Percentiles rank a stretch among this genome's conserved stretches.
These are phyloP conservation scores for Tamandua tetradactyla DNA, from an alignment of 2,797 vertebrate genomes.

Conservation along the genomic window DNA sequence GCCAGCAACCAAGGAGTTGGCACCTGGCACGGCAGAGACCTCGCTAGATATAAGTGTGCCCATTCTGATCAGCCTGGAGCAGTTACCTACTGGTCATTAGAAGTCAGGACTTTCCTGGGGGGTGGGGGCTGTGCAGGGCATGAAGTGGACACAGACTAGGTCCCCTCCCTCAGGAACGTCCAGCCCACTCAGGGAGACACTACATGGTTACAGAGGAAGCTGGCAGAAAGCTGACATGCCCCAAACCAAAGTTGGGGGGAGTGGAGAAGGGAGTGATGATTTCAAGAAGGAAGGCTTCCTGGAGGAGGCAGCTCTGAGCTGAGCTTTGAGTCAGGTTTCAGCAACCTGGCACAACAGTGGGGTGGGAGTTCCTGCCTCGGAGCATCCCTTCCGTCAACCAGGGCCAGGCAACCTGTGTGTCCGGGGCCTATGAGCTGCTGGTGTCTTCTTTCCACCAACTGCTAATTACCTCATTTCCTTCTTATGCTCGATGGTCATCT, in stretches of 20 bases:
- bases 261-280: neutral
- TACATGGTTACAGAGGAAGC: neutral
- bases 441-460: conserved; percentile 65
- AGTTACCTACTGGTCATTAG: neutral
- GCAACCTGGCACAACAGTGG: neutral
- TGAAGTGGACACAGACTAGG: neutral
- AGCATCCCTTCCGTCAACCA: neutral
- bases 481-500: conserved; percentile 61
- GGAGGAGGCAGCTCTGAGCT: neutral
- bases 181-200: neutral
- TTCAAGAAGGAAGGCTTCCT: neutral
- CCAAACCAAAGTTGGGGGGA: too few relatives aligned
- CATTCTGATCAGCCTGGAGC: neutral
- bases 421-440: conserved; percentile 39
- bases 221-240: neutral
- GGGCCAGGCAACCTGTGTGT: neutral
- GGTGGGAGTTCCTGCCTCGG: neutral
- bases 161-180: neutral
- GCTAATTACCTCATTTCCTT: conserved; percentile 67
- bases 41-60: neutral
- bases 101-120: neutral
- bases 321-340: neutral
- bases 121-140: neutral
- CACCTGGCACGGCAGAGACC: neutral
- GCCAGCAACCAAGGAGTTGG: neutral